Evolutionary conservation across 1,140 invertebrate genomes (phyloP).

Genomic region (Aphis craccivora): DNA sequence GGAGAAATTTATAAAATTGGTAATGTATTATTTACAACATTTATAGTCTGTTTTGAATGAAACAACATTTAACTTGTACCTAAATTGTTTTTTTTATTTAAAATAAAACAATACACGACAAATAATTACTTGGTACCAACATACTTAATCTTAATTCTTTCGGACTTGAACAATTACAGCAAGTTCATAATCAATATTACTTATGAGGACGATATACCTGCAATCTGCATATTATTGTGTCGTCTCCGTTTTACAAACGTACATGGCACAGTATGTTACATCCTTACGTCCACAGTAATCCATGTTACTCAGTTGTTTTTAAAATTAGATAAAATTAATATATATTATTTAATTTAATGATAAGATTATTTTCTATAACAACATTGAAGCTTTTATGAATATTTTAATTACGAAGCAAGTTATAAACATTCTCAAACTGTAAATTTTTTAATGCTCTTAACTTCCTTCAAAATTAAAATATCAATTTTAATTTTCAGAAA

Average conservation of each 20-base stretch:
- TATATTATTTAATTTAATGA: neutral
- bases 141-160: neutral
- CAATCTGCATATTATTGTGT: no score
- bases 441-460: no score
- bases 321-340: neutral
- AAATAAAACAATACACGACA: neutral
- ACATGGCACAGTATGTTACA: no score
- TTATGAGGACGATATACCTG: no score
- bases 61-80: neutral
- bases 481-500: no score
- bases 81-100: neutral
- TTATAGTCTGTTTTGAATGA: neutral
- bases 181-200: no score
- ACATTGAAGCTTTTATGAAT: no score
- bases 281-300: neutral
- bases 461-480: no score
- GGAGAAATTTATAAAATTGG: conserved; percentile 17
- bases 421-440: no score
- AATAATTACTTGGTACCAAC: neutral
- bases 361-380: neutral
- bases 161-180: neutral
- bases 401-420: no score
- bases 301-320: neutral
- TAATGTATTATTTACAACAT: neutral
- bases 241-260: no score